Evolutionary conservation across 2,888 invertebrate species (phyloP), one percentile per base, ranked within the genome.

Genomic region (Chaetogeoica ovagalla): DNA sequence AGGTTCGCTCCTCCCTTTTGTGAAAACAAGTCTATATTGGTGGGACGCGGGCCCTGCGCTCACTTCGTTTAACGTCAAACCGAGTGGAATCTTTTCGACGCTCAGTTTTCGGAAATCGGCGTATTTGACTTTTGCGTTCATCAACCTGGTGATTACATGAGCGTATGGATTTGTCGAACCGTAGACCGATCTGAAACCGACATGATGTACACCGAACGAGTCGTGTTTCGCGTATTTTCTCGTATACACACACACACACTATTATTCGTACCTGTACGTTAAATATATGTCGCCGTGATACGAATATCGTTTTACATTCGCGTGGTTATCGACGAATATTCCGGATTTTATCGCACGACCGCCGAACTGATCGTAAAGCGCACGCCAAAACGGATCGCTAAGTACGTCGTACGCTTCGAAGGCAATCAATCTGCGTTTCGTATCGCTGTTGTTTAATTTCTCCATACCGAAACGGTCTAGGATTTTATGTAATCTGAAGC

Each of bases 41-140:
- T n/a, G 30, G 30, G 30, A 30, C 30, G 4, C 30, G 30, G 30
- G 2, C 30, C 30, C 30, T 55, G 30, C 6, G 62, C 77, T 70
- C n/a, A 79, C 77, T 70, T 79, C 77, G 17, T 79, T 39, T 23
- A 79, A 39, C 39, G 77, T 79, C 39, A 79, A 79, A n/a, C 30
- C 6, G 1, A 79, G 23, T 0, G 77, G 70, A 71, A 79, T 62
- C 23, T n/a, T 69, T 57, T 55, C 23, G 8, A 63, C 8, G 1
- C 39, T 7, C 11, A 9, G 23, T 39, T 52, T 63, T 21, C 57
- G 9, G 19, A 43, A 2, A 15, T 37, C 15, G 55, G 19, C 39
- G 17, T 8, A 8, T 21, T 21, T 55, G 23, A 13, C 21, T 30
- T 70, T 70, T 13, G 1, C 23, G 6, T 39, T 55, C n/a, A 55